Evolutionary conservation across 37 sponge, comb jelly and placozoan genomes (phyloP), one percentile per base, ranked within the genome.

Genomic region (Oopsacas minuta): DNA sequence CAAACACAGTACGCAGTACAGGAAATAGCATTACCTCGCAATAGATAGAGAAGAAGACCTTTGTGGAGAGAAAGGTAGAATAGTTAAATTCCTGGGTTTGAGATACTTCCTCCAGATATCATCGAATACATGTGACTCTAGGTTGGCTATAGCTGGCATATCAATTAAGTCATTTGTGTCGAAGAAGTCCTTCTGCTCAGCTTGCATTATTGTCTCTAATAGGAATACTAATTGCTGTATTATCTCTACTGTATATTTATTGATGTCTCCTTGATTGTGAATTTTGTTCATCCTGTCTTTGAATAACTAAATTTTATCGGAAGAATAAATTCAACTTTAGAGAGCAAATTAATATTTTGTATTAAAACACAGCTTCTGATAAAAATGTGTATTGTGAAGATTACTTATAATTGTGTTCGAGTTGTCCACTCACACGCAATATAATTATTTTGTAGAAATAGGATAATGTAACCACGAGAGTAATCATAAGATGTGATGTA

Each of bases 171-270:
- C 75, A n/a, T 20, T 61, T 5, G 22, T 32, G 7, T 61, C 75
- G 20, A 61, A 61, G 7, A 61, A 3, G 7, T 61, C 75, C 22
- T 61, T 61, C 22, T 61, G 75, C 22, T 61, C 75, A 20, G 75
- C 75, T n/a, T 61, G 75, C 75, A 61, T 61, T 61, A 61, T 61
- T 7, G 3, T 61, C 75, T 61, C 75, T 34, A 61, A n/a, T 25
- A 61, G 75, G 22, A 61, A 61, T 20, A 61, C 75, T 61, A 61
- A 61, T n/a, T 61, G 75, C 75, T 61, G 75, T 7, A 61, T 61
- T 5, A 61, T 61, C 1, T 61, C 75, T 5, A 61, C 30, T 25
- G 28, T 25, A n/a, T 12, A 61, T n/a, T n/a, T 61, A 61, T 61
- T 61, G 28, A 61, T n/a, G 5, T 61, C 75, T 3, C 28, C 75